Conservation (phyloP, 2,113 vertebrate species). For the Sylvia atricapilla region DNA sequence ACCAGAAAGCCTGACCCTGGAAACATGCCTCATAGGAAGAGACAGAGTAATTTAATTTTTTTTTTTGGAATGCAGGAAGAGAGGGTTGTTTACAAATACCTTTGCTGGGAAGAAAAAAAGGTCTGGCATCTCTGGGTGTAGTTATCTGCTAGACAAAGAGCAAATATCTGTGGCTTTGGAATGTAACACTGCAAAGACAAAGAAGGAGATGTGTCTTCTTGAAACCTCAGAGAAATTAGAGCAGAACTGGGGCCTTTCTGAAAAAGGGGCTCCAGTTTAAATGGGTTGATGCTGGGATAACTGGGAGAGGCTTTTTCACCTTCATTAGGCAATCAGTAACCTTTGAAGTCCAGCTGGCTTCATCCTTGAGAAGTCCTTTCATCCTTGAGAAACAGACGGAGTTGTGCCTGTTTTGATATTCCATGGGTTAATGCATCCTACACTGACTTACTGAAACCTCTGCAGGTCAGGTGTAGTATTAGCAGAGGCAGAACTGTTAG, state of each 20-base stretch:
- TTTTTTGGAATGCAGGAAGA: neutral
- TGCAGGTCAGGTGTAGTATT: neutral
- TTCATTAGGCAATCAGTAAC: neutral
- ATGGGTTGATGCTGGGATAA: neutral
- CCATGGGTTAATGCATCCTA: neutral
- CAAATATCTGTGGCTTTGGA: neutral
- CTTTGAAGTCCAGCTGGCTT: neutral
- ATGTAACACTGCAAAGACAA: neutral
- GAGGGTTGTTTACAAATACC: slow-evolving; percentile 35
- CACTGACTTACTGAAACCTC: neutral
- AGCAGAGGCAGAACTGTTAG: neutral
- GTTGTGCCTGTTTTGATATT: neutral
- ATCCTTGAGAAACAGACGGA: neutral
- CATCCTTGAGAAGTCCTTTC: neutral
- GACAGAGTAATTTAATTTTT: neutral
- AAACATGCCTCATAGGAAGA: neutral
- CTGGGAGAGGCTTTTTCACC: neutral
- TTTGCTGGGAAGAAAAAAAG: neutral
- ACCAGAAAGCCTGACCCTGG: neutral
- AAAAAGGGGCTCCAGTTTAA: neutral
- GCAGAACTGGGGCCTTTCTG: neutral
- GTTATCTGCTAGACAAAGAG: slow-evolving; percentile 28
- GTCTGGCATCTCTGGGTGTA: neutral
- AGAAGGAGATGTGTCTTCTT: neutral
- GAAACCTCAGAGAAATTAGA: neutral